Conservation (phyloP, 2,797 vertebrate species). For the Enteromius radiatus region DNA sequence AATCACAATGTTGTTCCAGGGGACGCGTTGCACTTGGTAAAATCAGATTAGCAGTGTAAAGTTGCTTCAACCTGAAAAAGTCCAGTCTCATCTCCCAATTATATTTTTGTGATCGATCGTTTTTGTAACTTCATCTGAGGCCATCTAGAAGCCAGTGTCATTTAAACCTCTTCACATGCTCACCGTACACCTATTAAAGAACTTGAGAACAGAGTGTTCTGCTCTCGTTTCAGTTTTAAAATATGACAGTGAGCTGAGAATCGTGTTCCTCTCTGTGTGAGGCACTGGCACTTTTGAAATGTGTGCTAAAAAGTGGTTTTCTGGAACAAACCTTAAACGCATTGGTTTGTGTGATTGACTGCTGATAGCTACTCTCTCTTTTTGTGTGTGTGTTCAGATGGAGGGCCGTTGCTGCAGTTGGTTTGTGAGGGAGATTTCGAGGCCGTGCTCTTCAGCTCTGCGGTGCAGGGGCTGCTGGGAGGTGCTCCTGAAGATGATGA, state of each 20-base stretch:
- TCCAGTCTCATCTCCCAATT: neutral
- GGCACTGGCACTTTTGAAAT: neutral
- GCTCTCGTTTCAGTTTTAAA: conserved; percentile 3
- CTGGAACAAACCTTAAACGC: neutral
- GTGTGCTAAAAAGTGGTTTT: neutral
- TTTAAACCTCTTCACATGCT: neutral
- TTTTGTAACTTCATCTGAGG: neutral
- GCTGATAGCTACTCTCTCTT: neutral
- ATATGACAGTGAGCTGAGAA: neutral
- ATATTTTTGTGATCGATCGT: neutral
- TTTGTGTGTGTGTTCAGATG: conserved; percentile 72
- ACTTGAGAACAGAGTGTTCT: conserved; percentile 7
- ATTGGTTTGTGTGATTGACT: neutral
- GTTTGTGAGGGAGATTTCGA: conserved; percentile 85
- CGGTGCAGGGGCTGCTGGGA: conserved; percentile 77
- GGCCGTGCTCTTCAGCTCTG: conserved; percentile 79
- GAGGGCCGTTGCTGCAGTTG: conserved; percentile 77
- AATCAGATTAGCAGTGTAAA: neutral
- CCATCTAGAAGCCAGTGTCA: neutral
- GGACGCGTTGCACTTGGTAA: too few relatives aligned
- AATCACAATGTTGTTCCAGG: too few relatives aligned
- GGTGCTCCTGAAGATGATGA: conserved; percentile 72
- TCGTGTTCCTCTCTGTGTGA: neutral
- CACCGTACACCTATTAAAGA: neutral
- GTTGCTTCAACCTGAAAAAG: neutral